A percentile compares a stretch with the other conserved stretches of the same genome.
phyloP scores from a whole-genome alignment of 2,797 vertebrate genomes.

The Sparidentex hasta region DNA sequence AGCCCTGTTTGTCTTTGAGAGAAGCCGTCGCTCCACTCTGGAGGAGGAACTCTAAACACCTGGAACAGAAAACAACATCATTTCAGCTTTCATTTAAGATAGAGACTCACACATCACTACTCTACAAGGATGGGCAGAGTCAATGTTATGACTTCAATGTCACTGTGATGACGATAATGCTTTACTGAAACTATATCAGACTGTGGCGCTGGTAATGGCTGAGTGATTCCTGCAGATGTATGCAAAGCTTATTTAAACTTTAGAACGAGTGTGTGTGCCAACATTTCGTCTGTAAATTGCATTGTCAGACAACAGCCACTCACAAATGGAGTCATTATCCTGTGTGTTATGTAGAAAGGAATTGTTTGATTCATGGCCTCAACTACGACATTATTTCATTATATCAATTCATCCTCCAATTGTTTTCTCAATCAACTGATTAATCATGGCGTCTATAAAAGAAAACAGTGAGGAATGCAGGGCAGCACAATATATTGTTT shows the following conservation, averaged over 20 bases:
- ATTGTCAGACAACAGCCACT: too few relatives aligned
- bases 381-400: too few relatives aligned
- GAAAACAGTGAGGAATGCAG: too few relatives aligned
- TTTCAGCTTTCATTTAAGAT: neutral
- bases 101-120: constrained; percentile 3
- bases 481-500: too few relatives aligned
- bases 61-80: constrained; percentile 69
- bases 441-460: too few relatives aligned
- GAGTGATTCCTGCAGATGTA: neutral
- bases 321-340: too few relatives aligned
- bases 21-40: constrained; percentile 92
- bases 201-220: neutral
- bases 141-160: neutral
- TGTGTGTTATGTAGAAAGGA: too few relatives aligned
- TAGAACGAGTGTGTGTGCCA: neutral
- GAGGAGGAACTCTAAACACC: constrained; percentile 96
- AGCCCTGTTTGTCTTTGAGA: constrained; percentile 94
- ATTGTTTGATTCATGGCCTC: too few relatives aligned
- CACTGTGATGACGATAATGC: neutral
- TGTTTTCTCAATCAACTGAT: too few relatives aligned
- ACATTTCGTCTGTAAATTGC: too few relatives aligned
- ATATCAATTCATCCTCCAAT: too few relatives aligned
- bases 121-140: neutral
- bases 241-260: neutral
- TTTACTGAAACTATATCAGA: neutral